phyloP scores from a whole-genome alignment of 2,113 vertebrate species.

The Piprites chloris region DNA sequence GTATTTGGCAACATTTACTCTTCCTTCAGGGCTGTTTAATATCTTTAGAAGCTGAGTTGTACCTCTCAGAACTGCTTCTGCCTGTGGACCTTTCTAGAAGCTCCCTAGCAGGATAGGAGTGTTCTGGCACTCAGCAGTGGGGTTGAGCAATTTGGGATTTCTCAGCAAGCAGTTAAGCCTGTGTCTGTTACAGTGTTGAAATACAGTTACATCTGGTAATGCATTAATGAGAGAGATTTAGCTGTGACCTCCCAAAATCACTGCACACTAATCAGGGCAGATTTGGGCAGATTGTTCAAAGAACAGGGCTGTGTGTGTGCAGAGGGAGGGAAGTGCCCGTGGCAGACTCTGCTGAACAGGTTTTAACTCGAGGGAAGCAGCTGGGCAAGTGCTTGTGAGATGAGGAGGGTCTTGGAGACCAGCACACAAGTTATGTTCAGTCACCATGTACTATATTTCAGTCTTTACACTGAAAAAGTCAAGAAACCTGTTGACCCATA shows the following conservation, averaged over 20 bases:
- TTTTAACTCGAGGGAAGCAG: background rate
- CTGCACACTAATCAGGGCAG: slow-evolving; percentile 9
- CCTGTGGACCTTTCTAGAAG: background rate
- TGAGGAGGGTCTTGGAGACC: background rate
- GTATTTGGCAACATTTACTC: background rate
- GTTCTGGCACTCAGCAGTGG: background rate
- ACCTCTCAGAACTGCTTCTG: background rate
- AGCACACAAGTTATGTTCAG: background rate
- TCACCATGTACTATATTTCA: background rate
- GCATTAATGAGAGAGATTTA: background rate
- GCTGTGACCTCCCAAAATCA: slow-evolving; percentile 35
- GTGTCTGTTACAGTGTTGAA: background rate
- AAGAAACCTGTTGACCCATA: fast-evolving
- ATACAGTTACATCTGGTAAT: background rate
- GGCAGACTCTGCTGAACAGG: background rate
- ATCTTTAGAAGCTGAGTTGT: background rate
- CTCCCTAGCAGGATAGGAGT: background rate
- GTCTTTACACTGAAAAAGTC: background rate
- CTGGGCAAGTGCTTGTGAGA: background rate
- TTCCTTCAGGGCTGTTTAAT: background rate
- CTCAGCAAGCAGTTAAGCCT: background rate
- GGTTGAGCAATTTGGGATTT: background rate
- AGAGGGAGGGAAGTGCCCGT: background rate
- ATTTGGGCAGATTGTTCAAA: slow-evolving; percentile 13
- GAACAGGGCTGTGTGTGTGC: background rate